Evolutionary conservation across 92 coral and sea anemone genomes (phyloP), one percentile per base, ranked within the genome.

Genomic region (Epizoanthus scotinus): DNA sequence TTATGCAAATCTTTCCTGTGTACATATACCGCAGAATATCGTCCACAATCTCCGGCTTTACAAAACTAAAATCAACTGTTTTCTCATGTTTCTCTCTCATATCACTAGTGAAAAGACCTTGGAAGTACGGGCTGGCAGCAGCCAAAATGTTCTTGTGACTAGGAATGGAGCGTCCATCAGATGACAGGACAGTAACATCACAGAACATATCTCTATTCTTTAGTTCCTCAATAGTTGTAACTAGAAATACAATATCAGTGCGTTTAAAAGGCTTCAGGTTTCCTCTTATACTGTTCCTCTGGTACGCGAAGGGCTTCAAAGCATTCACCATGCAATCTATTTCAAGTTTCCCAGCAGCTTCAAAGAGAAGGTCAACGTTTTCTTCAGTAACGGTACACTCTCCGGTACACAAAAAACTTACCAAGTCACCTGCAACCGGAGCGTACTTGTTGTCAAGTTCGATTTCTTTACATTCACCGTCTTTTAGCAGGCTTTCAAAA

Each of bases 91-190:
- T 82, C 71, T 87, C 90, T 28, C 34, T 87, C 90, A 87, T 87
- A 70, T 87, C 79, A 78, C 87, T 83, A 10, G 87, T 84, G 62
- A 83, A 68, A 19, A 87, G 87, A 8, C 90, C 90, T 64, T 83
- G 52, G 62, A 87, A 87, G 56, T 83, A 87, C 63, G 87, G 85
- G 61, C 90, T 87, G 15, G 82, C 81, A 27, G 90, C 87, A 18
- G 90, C 90, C 53, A 87, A 75, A 28, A 87, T 31, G 69, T 87
- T 87, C 81, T 83, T 87, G 57, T 87, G 90, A 34, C 82, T 75
- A 0, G 90, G 79, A 78, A 87, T 55, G 14, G 80, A 70, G 20
- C 64, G 40, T 12, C 83, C 90, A 78, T 77, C 82, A 3, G 79
- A n/a, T 18, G 82, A 77, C 21, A 83, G 73, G 26, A 87, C 9